Evolutionary conservation across 1,140 invertebrate species (phyloP), one percentile per base, ranked within the genome.

Genomic region (Drosophila leontia): DNA sequence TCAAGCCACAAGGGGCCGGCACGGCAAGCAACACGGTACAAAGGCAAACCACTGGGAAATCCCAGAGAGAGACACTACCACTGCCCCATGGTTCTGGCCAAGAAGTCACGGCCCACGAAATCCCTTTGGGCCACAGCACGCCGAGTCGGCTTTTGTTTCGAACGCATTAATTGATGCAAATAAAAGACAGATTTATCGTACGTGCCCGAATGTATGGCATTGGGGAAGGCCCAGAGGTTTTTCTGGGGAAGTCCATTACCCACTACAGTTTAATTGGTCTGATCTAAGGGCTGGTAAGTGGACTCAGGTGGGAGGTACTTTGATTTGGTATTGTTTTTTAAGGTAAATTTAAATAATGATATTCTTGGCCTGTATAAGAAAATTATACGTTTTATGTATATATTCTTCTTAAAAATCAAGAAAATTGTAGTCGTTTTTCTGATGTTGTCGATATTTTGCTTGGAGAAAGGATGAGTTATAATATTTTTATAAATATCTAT

Each of bases 101-200:
- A 71, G 39, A 51, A 78, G 58, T 63, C 56, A 78, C 51, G 50
- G 42, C 45, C 41, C 69, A 53, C 37, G 56, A 53, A 77, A 58
- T 57, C 75, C 64, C 65, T 70, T 78, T 57, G 59, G 75, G 51
- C n/a, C 39, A 72, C 26, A 32, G 19, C 37, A 13, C 47, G 47
- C 29, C 8, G 13, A 50, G 48, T 19, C 55, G 72, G 37, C 42
- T 44, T 51, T 39, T 57, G 53, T 48, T 78, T 57, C 58, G 34
- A 63, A 59, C 41, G 71, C 58, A 75, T 78, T 78, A 78, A 78
- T 78, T 78, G 76, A 47, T 70, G 76, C 39, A 78, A 34, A 71
- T 59, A 78, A 71, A 78, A 71, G 75, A 78, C 76, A 78, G 76
- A 78, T 78, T 78, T 78, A 78, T 78, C 45, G 75, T 65, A 65